A percentile compares a stretch with the other conserved stretches of the same genome.
Evolutionary conservation across 2,113 vertebrate species (phyloP).

Genomic region (Scytalopus superciliaris): DNA sequence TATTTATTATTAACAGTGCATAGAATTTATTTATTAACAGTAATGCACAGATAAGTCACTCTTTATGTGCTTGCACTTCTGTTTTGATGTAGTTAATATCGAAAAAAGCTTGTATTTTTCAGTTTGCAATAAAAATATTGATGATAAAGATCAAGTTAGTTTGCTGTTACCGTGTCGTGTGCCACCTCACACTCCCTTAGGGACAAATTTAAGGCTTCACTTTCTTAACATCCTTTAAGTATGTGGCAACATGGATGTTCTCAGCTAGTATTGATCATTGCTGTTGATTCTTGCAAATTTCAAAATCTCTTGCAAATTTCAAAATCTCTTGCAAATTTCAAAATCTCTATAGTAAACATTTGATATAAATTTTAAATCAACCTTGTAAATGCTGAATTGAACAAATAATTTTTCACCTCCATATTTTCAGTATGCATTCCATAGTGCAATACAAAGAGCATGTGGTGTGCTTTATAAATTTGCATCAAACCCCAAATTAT

Average conservation of each 20-base stretch:
- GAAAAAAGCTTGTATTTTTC: constrained; percentile 21
- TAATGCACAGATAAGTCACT: neutral
- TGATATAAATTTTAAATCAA: neutral
- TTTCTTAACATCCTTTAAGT: neutral
- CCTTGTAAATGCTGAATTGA: neutral
- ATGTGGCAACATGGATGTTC: neutral
- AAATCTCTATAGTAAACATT: neutral
- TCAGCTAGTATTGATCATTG: neutral
- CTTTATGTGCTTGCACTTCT: neutral
- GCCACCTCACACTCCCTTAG: constrained; percentile 33
- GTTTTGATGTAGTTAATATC: constrained; percentile 14
- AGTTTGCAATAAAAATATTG: constrained; percentile 16
- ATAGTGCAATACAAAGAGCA: neutral
- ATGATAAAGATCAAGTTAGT: neutral
- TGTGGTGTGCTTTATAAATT: neutral
- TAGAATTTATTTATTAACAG: constrained; percentile 24
- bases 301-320: neutral
- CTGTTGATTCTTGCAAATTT: neutral
- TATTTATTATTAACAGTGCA: constrained; percentile 16
- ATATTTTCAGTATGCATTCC: neutral
- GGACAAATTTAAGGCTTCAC: constrained; percentile 15
- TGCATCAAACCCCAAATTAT: neutral
- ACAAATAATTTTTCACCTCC: neutral
- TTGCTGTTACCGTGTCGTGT: neutral
- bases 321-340: neutral